Conservation (phyloP, 2,888 invertebrate species). For the Conus canariensis region DNA sequence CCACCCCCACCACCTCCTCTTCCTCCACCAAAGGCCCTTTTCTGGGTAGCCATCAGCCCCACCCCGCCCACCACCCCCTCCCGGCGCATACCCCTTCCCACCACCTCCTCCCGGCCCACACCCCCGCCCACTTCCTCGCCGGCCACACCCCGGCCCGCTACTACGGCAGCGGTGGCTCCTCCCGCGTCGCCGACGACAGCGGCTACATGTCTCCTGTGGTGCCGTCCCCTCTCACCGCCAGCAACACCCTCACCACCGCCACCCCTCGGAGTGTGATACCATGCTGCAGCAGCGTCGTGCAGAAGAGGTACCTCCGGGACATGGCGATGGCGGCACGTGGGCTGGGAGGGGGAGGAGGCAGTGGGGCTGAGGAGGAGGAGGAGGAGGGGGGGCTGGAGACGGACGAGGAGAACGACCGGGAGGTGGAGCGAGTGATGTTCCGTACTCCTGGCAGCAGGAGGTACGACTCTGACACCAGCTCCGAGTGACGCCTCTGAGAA, state of each 20-base stretch:
- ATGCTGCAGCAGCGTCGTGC: not conserved
- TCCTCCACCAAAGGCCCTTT: too few species aligned
- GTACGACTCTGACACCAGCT: not conserved
- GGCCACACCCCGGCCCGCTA: not conserved
- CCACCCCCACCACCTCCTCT: too few species aligned
- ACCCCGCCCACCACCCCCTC: not conserved
- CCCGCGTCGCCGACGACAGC: slow-evolving; percentile 20
- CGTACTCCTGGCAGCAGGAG: too few species aligned
- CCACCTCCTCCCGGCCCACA: not conserved
- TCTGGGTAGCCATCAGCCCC: not conserved
- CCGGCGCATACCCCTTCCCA: not conserved
- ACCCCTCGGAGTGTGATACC: not conserved
- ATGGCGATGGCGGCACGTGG: not conserved
- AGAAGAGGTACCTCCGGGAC: not conserved
- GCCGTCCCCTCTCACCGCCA: not conserved
- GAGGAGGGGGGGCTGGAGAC: not conserved
- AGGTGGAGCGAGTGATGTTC: slow-evolving; percentile 19
- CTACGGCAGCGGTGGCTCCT: not conserved
- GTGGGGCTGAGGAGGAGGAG: not conserved
- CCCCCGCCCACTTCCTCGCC: not conserved
- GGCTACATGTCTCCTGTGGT: slow-evolving; percentile 23
- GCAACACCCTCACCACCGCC: not conserved
- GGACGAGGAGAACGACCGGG: slow-evolving; percentile 29
- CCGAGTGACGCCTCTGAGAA: not conserved
- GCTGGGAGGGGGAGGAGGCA: not conserved